phyloP scores from a whole-genome alignment of 2,888 invertebrate species.

The Meandrusa payeni region DNA sequence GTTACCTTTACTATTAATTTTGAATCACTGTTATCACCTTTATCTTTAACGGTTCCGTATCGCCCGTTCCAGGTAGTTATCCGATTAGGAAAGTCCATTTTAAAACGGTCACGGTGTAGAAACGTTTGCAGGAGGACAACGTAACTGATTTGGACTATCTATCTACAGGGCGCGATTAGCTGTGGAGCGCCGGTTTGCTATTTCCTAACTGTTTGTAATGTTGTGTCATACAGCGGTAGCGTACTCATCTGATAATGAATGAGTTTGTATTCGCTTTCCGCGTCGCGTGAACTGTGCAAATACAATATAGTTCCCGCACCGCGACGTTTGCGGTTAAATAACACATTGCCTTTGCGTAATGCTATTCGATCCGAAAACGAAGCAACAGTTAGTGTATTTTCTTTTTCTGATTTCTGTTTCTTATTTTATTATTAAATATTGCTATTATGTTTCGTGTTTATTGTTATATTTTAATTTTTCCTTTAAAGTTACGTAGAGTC shows the following conservation, averaged over 20 bases:
- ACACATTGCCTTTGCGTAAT: neutral
- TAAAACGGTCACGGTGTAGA: too few species aligned
- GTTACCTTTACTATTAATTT: constrained; percentile 2
- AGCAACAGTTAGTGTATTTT: too few species aligned
- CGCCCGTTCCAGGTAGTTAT: neutral
- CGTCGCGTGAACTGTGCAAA: neutral
- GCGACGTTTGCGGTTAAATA: neutral
- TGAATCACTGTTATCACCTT: neutral
- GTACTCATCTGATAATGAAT: constrained; percentile 3
- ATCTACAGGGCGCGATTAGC: neutral
- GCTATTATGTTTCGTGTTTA: too few species aligned
- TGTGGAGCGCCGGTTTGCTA: neutral
- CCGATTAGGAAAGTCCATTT: constrained; percentile 13
- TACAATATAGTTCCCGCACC: constrained; percentile 1
- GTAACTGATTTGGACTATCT: constrained; percentile 2
- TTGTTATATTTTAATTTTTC: too few species aligned
- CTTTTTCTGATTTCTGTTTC: too few species aligned
- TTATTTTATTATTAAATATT: too few species aligned
- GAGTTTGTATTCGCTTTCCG: neutral
- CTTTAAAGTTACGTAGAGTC: too few species aligned
- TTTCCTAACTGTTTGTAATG: constrained; percentile 20
- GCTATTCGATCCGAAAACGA: too few species aligned
- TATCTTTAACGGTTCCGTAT: neutral
- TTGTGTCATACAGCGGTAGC: constrained; percentile 7
- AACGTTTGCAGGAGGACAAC: neutral